Conservation (phyloP, 2,888 invertebrate genomes). For the Deladenus siricidicola region DNA sequence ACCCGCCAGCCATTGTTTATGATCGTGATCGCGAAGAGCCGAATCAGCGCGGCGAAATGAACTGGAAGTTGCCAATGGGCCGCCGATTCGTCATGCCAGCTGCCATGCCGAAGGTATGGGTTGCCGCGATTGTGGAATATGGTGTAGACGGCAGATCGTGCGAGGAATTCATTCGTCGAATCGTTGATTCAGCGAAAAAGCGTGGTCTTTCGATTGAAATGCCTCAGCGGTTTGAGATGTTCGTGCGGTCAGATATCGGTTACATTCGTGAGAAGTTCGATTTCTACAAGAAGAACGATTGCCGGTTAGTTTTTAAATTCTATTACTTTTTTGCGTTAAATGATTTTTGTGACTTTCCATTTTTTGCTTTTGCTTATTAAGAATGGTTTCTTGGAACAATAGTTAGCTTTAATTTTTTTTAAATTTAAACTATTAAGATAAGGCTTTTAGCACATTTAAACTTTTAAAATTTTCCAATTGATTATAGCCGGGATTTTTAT, state of each 20-base stretch:
- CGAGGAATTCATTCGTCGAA: slow-evolving; percentile 11
- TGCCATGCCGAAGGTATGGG: slow-evolving; percentile 14
- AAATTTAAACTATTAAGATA: too few species aligned
- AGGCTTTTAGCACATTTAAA: too few species aligned
- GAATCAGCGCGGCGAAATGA: slow-evolving; percentile 6
- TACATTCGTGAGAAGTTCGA: slow-evolving; percentile 10
- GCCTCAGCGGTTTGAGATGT: slow-evolving; percentile 12
- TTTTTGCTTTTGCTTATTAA: too few species aligned
- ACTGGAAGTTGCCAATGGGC: slow-evolving; percentile 2
- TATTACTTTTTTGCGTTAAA: not conserved
- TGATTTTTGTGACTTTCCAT: not conserved
- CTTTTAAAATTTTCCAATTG: too few species aligned
- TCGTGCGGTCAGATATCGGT: not conserved
- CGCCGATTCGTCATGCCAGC: slow-evolving; percentile 13
- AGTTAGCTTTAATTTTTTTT: too few species aligned
- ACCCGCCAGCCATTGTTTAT: slow-evolving; percentile 15
- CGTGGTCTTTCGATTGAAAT: slow-evolving; percentile 10
- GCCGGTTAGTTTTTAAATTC: not conserved
- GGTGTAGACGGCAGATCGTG: slow-evolving; percentile 9
- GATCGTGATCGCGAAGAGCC: slow-evolving; percentile 8
- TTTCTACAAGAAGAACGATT: slow-evolving; percentile 3
- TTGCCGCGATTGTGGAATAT: slow-evolving; percentile 12
- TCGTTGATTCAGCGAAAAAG: slow-evolving; percentile 6
- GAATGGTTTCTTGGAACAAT: too few species aligned
- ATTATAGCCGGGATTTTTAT: too few species aligned